Conservation (phyloP, 2,113 vertebrate species). For the Pandion haliaetus region DNA sequence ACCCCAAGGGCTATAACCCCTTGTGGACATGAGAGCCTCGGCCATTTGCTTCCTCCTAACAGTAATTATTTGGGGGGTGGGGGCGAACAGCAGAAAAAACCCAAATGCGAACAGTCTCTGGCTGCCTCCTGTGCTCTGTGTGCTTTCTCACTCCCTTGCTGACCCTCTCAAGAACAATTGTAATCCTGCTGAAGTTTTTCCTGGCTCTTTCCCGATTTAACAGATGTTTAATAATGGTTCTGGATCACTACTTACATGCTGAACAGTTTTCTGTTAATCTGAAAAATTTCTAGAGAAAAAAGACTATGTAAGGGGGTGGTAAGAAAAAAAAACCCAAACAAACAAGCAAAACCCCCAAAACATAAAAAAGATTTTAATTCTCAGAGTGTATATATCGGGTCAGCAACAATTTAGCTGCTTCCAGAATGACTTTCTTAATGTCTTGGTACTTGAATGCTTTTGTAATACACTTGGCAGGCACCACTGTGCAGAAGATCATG, state of each 20-base stretch:
- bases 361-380: neutral
- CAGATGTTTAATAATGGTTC: conserved; percentile 48
- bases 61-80: neutral
- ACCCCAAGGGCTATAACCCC: neutral
- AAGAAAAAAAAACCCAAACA: neutral
- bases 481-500: neutral
- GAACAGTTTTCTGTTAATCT: neutral
- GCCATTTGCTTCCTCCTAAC: neutral
- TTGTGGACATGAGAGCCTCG: neutral
- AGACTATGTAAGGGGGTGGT: neutral
- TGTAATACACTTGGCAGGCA: conserved; percentile 16
- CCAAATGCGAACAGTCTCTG: neutral
- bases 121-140: neutral
- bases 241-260: neutral
- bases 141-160: conserved; percentile 1
- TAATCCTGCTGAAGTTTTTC: conserved; percentile 49
- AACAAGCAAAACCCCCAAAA: neutral
- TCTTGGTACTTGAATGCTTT: neutral
- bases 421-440: neutral
- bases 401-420: neutral
- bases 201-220: conserved; percentile 1
- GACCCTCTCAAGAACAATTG: conserved; percentile 23
- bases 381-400: neutral
- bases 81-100: neutral
- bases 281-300: neutral